These are phyloP conservation scores for Benthosema pterotum DNA, from an alignment of 2,797 vertebrate species.

Conservation along the genomic window DNA sequence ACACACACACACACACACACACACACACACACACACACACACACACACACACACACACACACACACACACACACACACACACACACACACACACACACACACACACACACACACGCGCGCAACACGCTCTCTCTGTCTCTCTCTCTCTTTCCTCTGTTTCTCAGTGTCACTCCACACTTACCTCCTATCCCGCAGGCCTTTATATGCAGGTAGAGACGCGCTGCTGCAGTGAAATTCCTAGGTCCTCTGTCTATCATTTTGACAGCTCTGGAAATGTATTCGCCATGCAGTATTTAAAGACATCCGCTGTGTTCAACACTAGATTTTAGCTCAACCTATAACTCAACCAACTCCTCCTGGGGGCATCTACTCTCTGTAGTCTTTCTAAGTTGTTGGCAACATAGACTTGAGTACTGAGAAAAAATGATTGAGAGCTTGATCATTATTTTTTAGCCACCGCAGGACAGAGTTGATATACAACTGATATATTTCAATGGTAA, in stretches of 20 bases:
- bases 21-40: too few species aligned
- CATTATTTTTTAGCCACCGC: constrained; percentile 7
- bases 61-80: too few species aligned
- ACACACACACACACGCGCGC: too few species aligned
- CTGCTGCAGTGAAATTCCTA: constrained; percentile 76
- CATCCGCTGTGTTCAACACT: constrained; percentile 56
- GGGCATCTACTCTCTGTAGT: constrained; percentile 27
- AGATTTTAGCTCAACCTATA: constrained; percentile 49
- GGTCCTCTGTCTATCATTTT: constrained; percentile 87
- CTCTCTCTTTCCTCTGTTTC: background rate
- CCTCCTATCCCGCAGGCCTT: constrained; percentile 82
- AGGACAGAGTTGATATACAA: constrained; percentile 14
- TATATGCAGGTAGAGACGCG: constrained; percentile 88
- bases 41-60: too few species aligned
- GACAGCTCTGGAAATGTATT: constrained; percentile 93
- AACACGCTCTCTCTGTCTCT: background rate
- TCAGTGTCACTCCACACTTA: background rate
- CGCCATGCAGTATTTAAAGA: constrained; percentile 82
- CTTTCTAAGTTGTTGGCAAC: constrained; percentile 37
- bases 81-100: too few species aligned
- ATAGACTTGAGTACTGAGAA: constrained; percentile 2
- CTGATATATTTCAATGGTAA: constrained; percentile 11
- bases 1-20: constrained; percentile 31
- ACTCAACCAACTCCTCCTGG: constrained; percentile 1
- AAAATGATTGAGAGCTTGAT: constrained; percentile 15